These are phyloP conservation scores for Sterna hirundo DNA, from an alignment of 2,113 vertebrate species.

Conservation along the genomic window DNA sequence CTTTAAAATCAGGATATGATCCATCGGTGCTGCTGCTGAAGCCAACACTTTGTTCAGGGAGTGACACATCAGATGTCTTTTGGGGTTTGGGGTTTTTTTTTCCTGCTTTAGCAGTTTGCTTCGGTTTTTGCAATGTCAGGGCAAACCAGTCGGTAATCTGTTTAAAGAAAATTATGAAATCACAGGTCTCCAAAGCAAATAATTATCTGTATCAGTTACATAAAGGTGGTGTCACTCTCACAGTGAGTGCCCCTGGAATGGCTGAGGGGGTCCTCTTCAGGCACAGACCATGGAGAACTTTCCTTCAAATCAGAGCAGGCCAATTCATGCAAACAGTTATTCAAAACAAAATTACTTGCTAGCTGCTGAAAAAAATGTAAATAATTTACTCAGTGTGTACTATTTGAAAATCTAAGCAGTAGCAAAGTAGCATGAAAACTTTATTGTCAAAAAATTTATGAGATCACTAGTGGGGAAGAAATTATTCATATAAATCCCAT, in stretches of 20 bases:
- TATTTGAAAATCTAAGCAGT: background rate
- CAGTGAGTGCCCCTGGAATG: background rate
- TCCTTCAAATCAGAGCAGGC: background rate
- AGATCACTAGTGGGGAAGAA: background rate
- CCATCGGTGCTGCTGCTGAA: background rate
- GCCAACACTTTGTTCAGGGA: background rate
- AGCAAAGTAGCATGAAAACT: constrained; percentile 14
- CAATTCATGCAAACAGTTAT: background rate
- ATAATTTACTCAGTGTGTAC: background rate
- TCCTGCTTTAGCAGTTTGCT: background rate
- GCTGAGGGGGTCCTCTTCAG: background rate
- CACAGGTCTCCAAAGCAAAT: background rate
- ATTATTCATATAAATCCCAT: constrained; percentile 5
- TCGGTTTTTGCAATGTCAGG: background rate
- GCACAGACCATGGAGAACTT: background rate
- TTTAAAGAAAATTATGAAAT: background rate
- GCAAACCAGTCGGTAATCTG: background rate
- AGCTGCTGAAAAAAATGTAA: background rate
- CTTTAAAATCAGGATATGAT: background rate
- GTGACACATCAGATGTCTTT: background rate
- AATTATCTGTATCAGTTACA: background rate
- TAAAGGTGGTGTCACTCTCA: background rate
- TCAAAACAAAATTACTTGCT: background rate
- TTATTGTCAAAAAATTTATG: constrained; percentile 17
- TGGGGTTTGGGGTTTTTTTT: background rate